Base-by-base conservation (phyloP, 2,888 invertebrate species). In the Carpatolechia fugitivella region DNA sequence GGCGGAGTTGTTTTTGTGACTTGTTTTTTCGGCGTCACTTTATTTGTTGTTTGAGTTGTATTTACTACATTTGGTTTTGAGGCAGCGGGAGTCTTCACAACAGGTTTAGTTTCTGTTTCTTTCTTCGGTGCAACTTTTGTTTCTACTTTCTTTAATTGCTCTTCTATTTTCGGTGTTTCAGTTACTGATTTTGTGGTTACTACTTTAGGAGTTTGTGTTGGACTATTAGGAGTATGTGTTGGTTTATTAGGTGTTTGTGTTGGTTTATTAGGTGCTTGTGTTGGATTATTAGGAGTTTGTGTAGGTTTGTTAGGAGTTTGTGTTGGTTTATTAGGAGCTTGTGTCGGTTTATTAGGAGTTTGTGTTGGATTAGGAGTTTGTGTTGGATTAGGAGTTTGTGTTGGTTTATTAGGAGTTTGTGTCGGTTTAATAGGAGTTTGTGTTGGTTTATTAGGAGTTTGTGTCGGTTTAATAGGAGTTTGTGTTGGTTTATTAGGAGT, bases 11-110 rank as follows among this genome's bases (percentile, higher is more conserved):
- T 29, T 51, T 52, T 48, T 53, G 52, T 24, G 7, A 18, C 35
- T 8, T 18, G 29, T 52, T 56, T 58, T 47, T 47, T 54, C 5
- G 31, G 47, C 13, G 46, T 13, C 8, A 36, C 13, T 56, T n/a
- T 8, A 8, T 20, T 5, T n/a, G 35, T 24, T 24, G 24, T 24
- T 13, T 20, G 5, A 1, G 44, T n/a, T 44, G 20, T 13, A 29
- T 44, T 44, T 1, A 6, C 6, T 13, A 29, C 44, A 29, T 11
- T 44, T 20, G 44, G n/a, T 29, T 44, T 13, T 0, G 3, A 29
- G 29, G 5, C 14, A 44, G 41, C 16, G 16, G 30, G 11, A 13
- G 7, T 14, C 33, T 52, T 48, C n/a, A 14, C 29, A 3, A 14
- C 30, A 18, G 54, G 31, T 36, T 24, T 33, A 33, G 41, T 7